A percentile compares a stretch with the other conserved stretches of the same genome.
phyloP scores from a whole-genome alignment of 2,113 vertebrate species.

The Oophaga pumilio region DNA sequence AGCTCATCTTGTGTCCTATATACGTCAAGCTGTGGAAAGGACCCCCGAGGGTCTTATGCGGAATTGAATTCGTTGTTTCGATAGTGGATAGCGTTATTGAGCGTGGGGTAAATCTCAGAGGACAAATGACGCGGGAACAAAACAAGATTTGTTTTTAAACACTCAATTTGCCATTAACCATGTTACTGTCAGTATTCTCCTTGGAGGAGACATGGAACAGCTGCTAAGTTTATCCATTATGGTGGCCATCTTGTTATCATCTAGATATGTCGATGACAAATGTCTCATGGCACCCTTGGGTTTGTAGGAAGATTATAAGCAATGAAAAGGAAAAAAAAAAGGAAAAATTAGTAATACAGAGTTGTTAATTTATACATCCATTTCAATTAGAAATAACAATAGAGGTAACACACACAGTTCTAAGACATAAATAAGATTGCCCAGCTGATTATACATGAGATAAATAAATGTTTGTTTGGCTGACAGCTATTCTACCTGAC shows the following conservation, averaged over 20 bases:
- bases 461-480: too few species aligned
- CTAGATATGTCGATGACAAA: not conserved
- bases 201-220: not conserved
- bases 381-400: too few species aligned
- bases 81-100: conserved; percentile 52
- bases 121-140: conserved; percentile 24
- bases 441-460: too few species aligned
- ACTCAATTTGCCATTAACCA: conserved; percentile 36
- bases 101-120: conserved; percentile 26
- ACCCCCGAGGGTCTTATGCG: conserved; percentile 36
- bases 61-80: conserved; percentile 50
- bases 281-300: not conserved
- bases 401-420: too few species aligned
- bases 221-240: conserved; percentile 9
- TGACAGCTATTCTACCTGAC: too few species aligned
- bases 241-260: conserved; percentile 9
- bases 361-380: too few species aligned
- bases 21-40: not conserved
- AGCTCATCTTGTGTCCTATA: not conserved
- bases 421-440: too few species aligned
- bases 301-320: not conserved
- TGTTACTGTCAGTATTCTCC: conserved; percentile 9
- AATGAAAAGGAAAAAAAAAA: not conserved
- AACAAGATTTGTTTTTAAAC: not conserved
- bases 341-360: too few species aligned